Base-by-base conservation (phyloP, 1,140 invertebrate species). In the Drosophila pandora region DNA sequence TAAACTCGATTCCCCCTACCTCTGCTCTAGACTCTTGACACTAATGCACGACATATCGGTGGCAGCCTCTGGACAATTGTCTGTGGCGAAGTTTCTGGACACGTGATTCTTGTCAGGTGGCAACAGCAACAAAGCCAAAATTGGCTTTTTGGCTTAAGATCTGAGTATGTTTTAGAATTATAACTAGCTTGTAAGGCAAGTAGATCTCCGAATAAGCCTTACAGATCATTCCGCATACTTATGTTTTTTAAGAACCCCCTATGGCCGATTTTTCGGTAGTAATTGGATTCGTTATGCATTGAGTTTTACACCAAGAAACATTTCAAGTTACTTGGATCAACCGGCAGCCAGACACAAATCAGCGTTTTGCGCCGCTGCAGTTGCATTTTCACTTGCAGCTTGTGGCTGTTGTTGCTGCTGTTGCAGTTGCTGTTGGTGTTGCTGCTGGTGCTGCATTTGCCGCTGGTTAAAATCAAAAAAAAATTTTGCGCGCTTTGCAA, bases 401-500 rank as follows among this genome's bases (percentile, higher is more conserved):
- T 41, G 41, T 25, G 41, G 37, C 45, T 9, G 28, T 48, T 48
- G 57, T 32, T 54, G 25, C 23, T 17, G 37, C 45, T 9, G 28
- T 48, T 48, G 57, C 17, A 34, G 54, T 57, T 25, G 54, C 32
- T 39, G 57, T 30, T 23, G 49, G 45, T 48, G 49, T 32, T 37
- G 53, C 60, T 32, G 55, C 32, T 37, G 53, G 53, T 32, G 55
- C 32, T 57, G 67, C 68, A 77, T 65, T 80, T 79, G 77, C 82
- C 82, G 78, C 78, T 87, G 82, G 82, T 85, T 81, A 81, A 87
- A 80, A 69, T 69, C 50, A 74, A 84, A 84, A 82, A 85, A 82
- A 85, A 87, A 82, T 75, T 78, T 87, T 82, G 78, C 69, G 81
- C 78, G 81, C 79, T 79, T 85, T 87, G 78, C 83, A 81, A 88